Conservation (phyloP, 2,888 invertebrate species). For the Lathronympha strigana region DNA sequence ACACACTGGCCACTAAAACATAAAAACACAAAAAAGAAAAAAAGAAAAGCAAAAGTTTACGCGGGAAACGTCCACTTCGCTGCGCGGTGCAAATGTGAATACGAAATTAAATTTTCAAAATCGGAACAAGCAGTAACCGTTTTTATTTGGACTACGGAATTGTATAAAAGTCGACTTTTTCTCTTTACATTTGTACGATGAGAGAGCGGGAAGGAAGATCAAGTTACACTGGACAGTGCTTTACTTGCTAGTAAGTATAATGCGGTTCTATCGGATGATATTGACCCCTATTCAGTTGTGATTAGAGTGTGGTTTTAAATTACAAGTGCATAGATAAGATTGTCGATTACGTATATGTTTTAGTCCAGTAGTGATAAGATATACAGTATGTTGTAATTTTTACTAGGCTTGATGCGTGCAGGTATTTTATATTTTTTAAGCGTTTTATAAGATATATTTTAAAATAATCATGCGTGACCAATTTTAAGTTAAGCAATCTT, state of each 20-base stretch:
- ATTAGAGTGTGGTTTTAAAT: conserved; percentile 46
- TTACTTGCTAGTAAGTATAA: conserved; percentile 47
- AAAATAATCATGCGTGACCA: background rate
- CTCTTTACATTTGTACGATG: conserved; percentile 40
- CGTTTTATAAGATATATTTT: background rate
- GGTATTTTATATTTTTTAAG: background rate
- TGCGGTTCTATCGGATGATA: conserved; percentile 39
- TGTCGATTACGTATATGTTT: conserved; percentile 67
- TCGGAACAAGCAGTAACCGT: conserved; percentile 62
- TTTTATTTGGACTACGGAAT: conserved; percentile 51
- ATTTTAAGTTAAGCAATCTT: background rate
- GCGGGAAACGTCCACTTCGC: conserved; percentile 60
- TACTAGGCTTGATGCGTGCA: background rate
- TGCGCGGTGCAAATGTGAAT: conserved; percentile 70
- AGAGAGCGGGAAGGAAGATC: conserved; percentile 53
- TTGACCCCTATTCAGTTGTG: conserved; percentile 39
- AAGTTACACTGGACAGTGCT: conserved; percentile 48
- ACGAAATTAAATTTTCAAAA: conserved; percentile 76
- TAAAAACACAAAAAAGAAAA: conserved; percentile 43
- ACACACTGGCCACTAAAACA: conserved; percentile 43
- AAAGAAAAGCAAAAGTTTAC: conserved; percentile 56
- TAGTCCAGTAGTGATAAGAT: conserved; percentile 75
- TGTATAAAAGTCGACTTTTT: conserved; percentile 49
- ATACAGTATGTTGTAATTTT: conserved; percentile 61
- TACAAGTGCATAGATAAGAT: conserved; percentile 46